Evolutionary conservation across 2,888 invertebrate species (phyloP).

Genomic region (Camptogramma bilineatum): DNA sequence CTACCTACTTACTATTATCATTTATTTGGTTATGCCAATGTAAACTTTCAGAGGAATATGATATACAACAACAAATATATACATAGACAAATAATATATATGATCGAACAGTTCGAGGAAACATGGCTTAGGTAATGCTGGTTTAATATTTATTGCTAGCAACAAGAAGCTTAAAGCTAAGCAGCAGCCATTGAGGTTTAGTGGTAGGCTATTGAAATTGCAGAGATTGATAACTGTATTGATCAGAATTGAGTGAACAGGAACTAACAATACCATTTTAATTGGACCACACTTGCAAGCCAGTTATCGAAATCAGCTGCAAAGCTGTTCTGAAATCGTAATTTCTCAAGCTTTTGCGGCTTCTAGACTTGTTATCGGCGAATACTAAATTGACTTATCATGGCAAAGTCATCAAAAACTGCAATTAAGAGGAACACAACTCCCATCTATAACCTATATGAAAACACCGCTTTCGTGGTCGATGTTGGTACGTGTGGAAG

Average conservation of each 20-base stretch:
- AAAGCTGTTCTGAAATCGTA: slow-evolving; percentile 34
- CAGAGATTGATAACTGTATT: slow-evolving; percentile 17
- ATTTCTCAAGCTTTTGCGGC: slow-evolving; percentile 34
- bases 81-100: not conserved
- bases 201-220: not conserved
- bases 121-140: not conserved
- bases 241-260: slow-evolving; percentile 18
- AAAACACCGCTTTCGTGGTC: not conserved
- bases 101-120: not conserved
- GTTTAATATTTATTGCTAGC: not conserved
- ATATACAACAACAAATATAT: too few species aligned
- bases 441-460: not conserved
- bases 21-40: too few species aligned
- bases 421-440: too few species aligned
- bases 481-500: slow-evolving; percentile 7
- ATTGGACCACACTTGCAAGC: slow-evolving; percentile 34
- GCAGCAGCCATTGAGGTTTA: not conserved
- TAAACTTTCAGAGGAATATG: too few species aligned
- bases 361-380: not conserved
- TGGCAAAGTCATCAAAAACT: not conserved
- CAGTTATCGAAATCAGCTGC: slow-evolving; percentile 32
- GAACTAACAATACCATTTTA: slow-evolving; percentile 29
- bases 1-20: too few species aligned
- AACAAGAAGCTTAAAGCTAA: too few species aligned
- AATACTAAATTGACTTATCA: not conserved